Conservation (phyloP, 2,888 invertebrate species). For the Urechis unicinctus region DNA sequence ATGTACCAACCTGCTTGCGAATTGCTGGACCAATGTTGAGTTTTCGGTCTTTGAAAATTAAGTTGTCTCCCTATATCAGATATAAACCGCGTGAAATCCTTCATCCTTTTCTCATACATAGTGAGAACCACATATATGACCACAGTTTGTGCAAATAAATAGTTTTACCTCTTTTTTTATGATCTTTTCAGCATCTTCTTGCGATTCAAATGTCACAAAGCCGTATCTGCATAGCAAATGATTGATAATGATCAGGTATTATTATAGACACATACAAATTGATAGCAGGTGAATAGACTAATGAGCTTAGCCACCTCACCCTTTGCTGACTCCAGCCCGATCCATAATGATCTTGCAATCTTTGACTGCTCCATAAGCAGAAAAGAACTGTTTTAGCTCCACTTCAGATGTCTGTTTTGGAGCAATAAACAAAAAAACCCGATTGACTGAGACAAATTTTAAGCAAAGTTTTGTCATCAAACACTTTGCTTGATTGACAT, state of each 20-base stretch:
- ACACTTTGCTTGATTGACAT: no score
- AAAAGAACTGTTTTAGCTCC: slow-evolving; percentile 85
- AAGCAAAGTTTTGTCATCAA: no score
- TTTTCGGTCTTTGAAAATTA: slow-evolving; percentile 72
- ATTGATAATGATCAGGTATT: no score
- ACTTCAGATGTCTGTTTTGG: slow-evolving; percentile 70
- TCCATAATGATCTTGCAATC: slow-evolving; percentile 91
- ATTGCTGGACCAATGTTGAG: slow-evolving; percentile 81
- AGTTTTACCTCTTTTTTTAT: slow-evolving; percentile 54
- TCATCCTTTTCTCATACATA: no score
- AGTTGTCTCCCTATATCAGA: slow-evolving; percentile 67
- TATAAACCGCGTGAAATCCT: no score
- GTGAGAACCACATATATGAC: not conserved
- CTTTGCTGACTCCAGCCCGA: slow-evolving; percentile 88
- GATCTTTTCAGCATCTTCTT: slow-evolving; percentile 67
- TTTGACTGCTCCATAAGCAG: slow-evolving; percentile 68
- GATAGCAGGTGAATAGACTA: not conserved
- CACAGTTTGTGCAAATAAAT: not conserved
- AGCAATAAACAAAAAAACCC: slow-evolving; percentile 2
- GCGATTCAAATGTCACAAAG: slow-evolving; percentile 77
- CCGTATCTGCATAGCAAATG: slow-evolving; percentile 58
- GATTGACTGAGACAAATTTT: no score
- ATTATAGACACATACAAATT: not conserved
- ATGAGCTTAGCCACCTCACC: slow-evolving; percentile 47
- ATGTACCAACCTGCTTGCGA: slow-evolving; percentile 67